Evolutionary conservation across 2,797 vertebrate species (phyloP), one percentile per base, ranked within the genome.

Genomic region (Melanotaenia maccullochi): DNA sequence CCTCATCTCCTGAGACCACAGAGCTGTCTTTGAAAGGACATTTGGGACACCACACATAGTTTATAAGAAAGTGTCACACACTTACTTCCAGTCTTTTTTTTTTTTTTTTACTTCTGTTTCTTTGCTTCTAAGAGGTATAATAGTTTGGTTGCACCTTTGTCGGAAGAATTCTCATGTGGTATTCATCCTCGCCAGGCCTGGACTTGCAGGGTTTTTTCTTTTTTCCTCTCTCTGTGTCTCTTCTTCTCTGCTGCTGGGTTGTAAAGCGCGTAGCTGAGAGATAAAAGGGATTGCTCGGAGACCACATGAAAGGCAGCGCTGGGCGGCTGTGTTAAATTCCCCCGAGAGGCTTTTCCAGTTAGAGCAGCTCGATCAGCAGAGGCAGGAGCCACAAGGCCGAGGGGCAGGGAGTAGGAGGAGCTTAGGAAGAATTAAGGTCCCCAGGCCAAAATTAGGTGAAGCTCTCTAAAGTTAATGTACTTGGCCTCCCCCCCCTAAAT

Each of bases 261-360:
- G 85, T 93, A 91, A 93, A 91, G 86, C 69, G 69, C 79, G 83
- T 87, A 85, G 87, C 91, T 75, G 86, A 85, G 83, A 92, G 92
- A 94, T 94, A 87, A 94, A 94, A 94, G 89, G 89, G 85, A 89
- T 92, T 82, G 90, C 85, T 66, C 74, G 0, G 58, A 78, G 79
- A 92, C 92, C 93, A 93, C 92, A 94, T 94, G 91, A 94, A 94
- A 94, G 92, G 88, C 85, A 79, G 82, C 70, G 68, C 85, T 76
- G 85, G 87, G 89, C 90, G 84, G 89, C 89, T 88, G 85, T 81
- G 87, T 90, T 92, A 90, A 89, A 93, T 93, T 93, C 92, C 91
- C 93, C 92, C 71, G 82, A 91, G 89, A 92, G 89, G 89, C 89
- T 91, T 92, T 92, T 93, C 91, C 88, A 92, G 90, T 91, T 85